Evolutionary conservation across 2,113 vertebrate genomes (phyloP), one percentile per base, ranked within the genome.

Genomic region (Hypomesus transpacificus): DNA sequence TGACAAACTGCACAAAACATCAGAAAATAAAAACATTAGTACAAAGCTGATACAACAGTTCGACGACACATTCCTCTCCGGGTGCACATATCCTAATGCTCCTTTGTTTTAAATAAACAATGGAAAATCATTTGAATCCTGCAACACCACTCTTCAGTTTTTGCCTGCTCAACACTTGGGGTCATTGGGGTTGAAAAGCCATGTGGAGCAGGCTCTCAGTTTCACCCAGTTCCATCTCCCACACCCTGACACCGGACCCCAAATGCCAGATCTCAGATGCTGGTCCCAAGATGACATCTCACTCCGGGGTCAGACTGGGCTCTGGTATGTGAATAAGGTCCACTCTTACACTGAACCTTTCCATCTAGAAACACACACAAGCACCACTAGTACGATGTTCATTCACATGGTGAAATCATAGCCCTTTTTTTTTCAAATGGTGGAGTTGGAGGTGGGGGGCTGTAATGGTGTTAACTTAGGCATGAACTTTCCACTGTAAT

Each of bases 251-350:
- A 60, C 63, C 63, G 14, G 20, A 65, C 20, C 7, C 54, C 56
- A 60, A 70, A 70, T 59, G 68, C 56, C 68, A 59, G 26, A 34
- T 14, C 34, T 20, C 52, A 67, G 22, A 17, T 26, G 26, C 51
- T 14, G 14, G 4, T 9, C 57, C 68, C 68, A 59, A 34, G 68
- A 8, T 50, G 53, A 39, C 13, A 26, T 59, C 52, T 46, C 22
- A n/a, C 20, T 69, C 68, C 14, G 1, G 28, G 9, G 24, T 26
- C 24, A 26, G 24, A 26, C 24, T 26, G 24, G 24, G 18, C 18
- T n/a, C 34, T 16, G 8, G 6, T n/a, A 28, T 69, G 1, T 22
- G 56, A 28, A 69, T 22, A 39, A n/a, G 31, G 34, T 14, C 11
- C 17, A 34, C 54, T 18, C 3, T 16, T 3, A n/a, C 11, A 31